Evolutionary conservation across 2,888 invertebrate species (phyloP).

Genomic region (Drosophila meridionalis): DNA sequence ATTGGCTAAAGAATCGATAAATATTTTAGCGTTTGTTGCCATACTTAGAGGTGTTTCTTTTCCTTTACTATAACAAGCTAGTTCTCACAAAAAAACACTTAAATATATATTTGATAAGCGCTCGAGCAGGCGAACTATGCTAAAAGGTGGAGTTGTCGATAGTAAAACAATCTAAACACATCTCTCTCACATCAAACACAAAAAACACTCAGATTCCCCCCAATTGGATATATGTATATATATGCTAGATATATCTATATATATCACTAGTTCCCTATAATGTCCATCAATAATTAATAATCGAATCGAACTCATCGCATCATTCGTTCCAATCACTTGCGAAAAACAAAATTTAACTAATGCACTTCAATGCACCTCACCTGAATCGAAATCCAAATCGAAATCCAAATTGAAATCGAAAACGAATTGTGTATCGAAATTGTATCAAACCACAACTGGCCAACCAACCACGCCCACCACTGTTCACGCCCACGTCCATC

Average conservation of each 20-base stretch:
- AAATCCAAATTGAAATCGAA: conserved; percentile 2
- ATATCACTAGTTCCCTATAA: not conserved
- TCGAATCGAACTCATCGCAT: conserved; percentile 37
- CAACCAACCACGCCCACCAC: conserved; percentile 48
- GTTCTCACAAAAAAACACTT: conserved; percentile 16
- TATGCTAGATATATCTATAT: conserved; percentile 3
- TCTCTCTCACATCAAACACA: conserved; percentile 14
- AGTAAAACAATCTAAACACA: conserved; percentile 12
- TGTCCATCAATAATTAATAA: conserved; percentile 17
- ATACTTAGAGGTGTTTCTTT: conserved; percentile 30
- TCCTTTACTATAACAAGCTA: conserved; percentile 8
- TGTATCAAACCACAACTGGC: conserved; percentile 50
- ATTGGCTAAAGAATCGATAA: conserved; percentile 34
- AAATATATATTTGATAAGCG: conserved; percentile 15
- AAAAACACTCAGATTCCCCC: not conserved
- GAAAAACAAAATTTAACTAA: conserved; percentile 66
- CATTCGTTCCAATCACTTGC: conserved; percentile 54
- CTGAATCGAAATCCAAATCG: conserved; percentile 41
- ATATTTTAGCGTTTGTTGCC: conserved; percentile 41
- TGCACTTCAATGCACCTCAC: conserved; percentile 75
- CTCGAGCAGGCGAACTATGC: conserved; percentile 19
- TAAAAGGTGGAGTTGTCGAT: conserved; percentile 4
- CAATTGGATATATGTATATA: not conserved
- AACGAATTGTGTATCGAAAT: conserved; percentile 35
- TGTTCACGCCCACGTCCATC: conserved; percentile 46